Evolutionary conservation across 2,888 invertebrate genomes (phyloP).

Genomic region (Barypeithes pellucidus): DNA sequence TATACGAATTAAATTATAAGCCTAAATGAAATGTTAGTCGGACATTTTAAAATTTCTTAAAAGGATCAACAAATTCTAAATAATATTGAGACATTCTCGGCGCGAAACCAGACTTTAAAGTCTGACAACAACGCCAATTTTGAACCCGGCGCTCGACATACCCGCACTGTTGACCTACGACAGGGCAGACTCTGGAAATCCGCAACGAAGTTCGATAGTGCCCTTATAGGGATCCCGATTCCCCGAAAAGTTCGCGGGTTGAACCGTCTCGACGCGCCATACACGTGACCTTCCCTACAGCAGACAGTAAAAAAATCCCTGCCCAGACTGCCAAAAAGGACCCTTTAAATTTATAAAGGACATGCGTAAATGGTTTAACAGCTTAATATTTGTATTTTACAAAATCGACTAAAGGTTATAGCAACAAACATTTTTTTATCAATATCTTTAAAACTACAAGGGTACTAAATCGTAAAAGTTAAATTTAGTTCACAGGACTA

Average conservation of each 20-base stretch:
- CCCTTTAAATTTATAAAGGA: constrained; percentile 21
- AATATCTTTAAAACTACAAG: constrained; percentile 5
- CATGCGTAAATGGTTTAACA: neutral
- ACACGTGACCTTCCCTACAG: constrained; percentile 27
- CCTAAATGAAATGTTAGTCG: too few relatives aligned
- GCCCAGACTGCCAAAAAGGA: neutral
- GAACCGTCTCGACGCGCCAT: constrained; percentile 24
- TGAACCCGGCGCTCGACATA: neutral
- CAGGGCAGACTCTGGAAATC: constrained; percentile 26
- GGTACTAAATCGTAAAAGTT: neutral
- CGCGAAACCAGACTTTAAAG: neutral
- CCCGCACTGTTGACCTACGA: constrained; percentile 17
- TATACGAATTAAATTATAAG: too few relatives aligned
- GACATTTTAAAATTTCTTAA: neutral
- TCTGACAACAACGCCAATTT: constrained; percentile 2
- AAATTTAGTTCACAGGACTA: neutral
- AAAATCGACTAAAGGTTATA: too few relatives aligned
- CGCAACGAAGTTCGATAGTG: constrained; percentile 27
- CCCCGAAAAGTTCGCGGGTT: constrained; percentile 28
- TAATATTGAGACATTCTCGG: neutral
- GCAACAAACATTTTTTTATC: neutral
- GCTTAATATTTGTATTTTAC: neutral
- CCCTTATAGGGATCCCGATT: constrained; percentile 17
- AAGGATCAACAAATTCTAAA: neutral
- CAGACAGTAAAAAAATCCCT: constrained; percentile 25